Conservation (phyloP, 2,113 vertebrate species). For the Glaucomys volans region DNA sequence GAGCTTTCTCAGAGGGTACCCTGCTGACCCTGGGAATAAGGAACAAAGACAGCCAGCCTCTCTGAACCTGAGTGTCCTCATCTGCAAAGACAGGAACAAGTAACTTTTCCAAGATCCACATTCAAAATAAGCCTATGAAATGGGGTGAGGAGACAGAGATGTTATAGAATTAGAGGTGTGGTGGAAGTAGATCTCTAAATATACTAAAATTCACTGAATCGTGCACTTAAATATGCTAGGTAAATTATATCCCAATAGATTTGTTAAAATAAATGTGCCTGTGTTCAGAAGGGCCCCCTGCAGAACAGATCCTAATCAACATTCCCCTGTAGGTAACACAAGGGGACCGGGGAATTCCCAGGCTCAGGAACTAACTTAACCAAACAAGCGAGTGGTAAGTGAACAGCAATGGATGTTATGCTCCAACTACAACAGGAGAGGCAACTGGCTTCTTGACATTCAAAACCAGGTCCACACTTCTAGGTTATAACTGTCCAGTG, state of each 20-base stretch:
- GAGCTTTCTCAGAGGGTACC: not conserved
- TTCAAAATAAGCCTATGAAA: not conserved
- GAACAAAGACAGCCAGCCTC: too few species aligned
- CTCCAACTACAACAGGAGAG: not conserved
- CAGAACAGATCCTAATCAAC: too few species aligned
- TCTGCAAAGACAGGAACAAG: not conserved
- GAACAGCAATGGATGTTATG: not conserved
- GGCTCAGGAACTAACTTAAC: not conserved
- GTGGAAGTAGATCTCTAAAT: not conserved
- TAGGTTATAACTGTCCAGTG: not conserved
- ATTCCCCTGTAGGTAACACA: too few species aligned
- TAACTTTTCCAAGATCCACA: not conserved
- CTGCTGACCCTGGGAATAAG: not conserved
- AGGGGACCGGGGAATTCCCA: rapidly evolving
- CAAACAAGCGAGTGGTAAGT: not conserved
- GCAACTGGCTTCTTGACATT: not conserved
- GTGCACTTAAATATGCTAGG: not conserved
- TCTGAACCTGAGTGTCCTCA: not conserved
- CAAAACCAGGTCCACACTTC: rapidly evolving
- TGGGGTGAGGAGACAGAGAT: not conserved
- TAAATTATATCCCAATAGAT: not conserved
- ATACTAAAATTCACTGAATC: too few species aligned
- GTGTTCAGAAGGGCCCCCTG: not conserved
- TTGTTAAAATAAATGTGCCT: not conserved
- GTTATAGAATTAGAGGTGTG: not conserved